Conservation (phyloP, 2,797 vertebrate species). For the Vireo griseus region DNA sequence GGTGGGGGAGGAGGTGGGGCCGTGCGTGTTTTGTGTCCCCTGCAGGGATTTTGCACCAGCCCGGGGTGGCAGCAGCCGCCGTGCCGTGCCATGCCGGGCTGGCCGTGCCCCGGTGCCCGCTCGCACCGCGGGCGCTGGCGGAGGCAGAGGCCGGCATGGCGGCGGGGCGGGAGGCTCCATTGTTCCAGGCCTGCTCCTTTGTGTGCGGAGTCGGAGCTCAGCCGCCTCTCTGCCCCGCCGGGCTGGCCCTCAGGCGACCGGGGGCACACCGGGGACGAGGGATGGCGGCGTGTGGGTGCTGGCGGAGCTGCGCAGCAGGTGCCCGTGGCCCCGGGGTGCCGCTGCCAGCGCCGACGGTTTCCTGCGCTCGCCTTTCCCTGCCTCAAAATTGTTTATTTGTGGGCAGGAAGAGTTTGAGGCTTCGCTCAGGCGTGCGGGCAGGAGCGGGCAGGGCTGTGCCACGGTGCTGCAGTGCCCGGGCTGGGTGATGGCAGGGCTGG, state of each 20-base stretch:
- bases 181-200: neutral
- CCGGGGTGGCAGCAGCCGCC: accelerated
- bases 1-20: accelerated
- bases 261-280: neutral
- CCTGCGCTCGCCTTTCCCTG: neutral
- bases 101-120: neutral
- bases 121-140: neutral
- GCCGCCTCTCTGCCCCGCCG: neutral
- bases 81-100: accelerated
- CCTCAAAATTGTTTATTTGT: neutral
- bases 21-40: accelerated
- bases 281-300: neutral
- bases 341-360: neutral
- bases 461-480: neutral
- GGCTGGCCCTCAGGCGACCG: neutral
- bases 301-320: neutral
- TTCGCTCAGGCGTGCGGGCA: neutral
- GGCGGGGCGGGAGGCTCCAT: neutral
- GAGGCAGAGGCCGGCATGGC: neutral
- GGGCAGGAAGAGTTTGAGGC: neutral
- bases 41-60: accelerated
- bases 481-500: neutral
- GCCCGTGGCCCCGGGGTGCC: neutral
- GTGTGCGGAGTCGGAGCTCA: neutral
- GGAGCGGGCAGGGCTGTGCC: neutral